A percentile compares a stretch with the other conserved stretches of the same genome.
Evolutionary conservation across 2,113 vertebrate genomes (phyloP).

Genomic region (pig (Sus scrofa)): T2T-Sscrofa CM000817.6:145423001-145423500

Average conservation of each 20-base stretch:
- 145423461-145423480: conserved; percentile 22
- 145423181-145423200: background rate
- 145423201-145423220: background rate
- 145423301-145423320: background rate
- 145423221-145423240: background rate
- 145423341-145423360: background rate
- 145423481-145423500: conserved; percentile 16
- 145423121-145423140: background rate
- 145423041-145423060: background rate
- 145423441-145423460: background rate
- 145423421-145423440: background rate
- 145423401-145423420: background rate
- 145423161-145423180: background rate
- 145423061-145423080: background rate
- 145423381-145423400: background rate
- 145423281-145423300: background rate
- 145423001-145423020: background rate
- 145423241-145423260: background rate
- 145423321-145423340: background rate
- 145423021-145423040: fast-evolving
- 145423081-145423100: background rate
- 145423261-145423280: background rate
- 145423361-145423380: background rate
- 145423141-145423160: background rate
- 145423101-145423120: background rate